These are phyloP conservation scores for Malurus leucopterus DNA, from an alignment of 2,797 vertebrate species.

Conservation along the genomic window DNA sequence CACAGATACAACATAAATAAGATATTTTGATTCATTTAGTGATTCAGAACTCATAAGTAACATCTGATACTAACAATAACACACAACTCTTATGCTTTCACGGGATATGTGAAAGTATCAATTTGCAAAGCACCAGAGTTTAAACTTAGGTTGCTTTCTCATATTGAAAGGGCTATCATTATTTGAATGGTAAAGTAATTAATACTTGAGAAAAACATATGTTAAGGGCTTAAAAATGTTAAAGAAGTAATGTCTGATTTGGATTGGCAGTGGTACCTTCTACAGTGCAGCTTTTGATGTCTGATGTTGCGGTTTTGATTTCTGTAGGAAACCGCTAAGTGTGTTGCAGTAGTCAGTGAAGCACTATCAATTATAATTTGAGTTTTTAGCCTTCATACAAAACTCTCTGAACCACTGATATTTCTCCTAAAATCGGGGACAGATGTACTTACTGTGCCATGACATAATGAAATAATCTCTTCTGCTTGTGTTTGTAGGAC, in stretches of 20 bases:
- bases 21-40: not conserved
- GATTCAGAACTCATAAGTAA: not conserved
- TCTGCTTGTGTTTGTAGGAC: constrained; percentile 68
- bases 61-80: not conserved
- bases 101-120: not conserved
- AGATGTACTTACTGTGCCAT: not conserved
- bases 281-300: not conserved
- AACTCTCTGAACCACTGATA: not conserved
- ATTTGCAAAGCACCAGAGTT: not conserved
- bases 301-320: not conserved
- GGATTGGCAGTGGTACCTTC: not conserved
- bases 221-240: not conserved
- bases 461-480: not conserved
- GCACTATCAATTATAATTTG: not conserved
- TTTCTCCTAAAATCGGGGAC: not conserved
- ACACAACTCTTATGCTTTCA: not conserved
- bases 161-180: not conserved
- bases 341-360: not conserved
- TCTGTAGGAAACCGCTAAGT: not conserved
- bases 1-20: not conserved
- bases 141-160: not conserved
- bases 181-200: not conserved
- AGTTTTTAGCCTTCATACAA: not conserved
- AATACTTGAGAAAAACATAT: not conserved
- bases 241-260: not conserved